Evolutionary conservation across 2,113 vertebrate species (phyloP).

Genomic region (Syngnathus typhle): DNA sequence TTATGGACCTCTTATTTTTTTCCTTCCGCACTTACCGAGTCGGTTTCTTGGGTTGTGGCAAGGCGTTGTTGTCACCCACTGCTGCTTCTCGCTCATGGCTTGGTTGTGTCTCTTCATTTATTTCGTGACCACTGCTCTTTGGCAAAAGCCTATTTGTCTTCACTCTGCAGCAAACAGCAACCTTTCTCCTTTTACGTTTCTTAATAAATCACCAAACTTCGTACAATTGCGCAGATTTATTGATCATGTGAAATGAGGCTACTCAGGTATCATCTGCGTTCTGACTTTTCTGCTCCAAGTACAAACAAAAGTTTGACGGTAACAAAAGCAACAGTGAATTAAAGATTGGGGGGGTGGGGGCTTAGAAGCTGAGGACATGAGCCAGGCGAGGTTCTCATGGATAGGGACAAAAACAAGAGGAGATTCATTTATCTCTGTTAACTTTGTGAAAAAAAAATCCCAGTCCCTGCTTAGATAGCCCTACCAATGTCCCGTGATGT

Average conservation of each 20-base stretch:
- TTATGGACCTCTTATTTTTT: neutral
- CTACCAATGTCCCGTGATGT: slow-evolving; percentile 71
- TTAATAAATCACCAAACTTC: slow-evolving; percentile 26
- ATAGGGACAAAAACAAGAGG: slow-evolving; percentile 54
- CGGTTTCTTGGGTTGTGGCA: neutral
- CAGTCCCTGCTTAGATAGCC: slow-evolving; percentile 63
- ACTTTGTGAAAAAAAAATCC: slow-evolving; percentile 40
- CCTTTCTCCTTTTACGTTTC: slow-evolving; percentile 1
- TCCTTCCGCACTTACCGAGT: neutral
- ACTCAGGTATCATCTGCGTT: slow-evolving; percentile 11
- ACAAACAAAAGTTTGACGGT: slow-evolving; percentile 4
- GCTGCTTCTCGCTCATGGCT: neutral
- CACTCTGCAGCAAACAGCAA: neutral
- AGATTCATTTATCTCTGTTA: slow-evolving; percentile 69
- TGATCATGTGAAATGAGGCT: slow-evolving; percentile 16
- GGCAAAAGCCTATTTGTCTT: slow-evolving; percentile 11
- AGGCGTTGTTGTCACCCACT: neutral
- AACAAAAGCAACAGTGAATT: slow-evolving; percentile 14
- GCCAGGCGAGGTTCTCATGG: slow-evolving; percentile 57
- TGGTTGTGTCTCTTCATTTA: neutral
- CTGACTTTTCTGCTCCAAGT: neutral
- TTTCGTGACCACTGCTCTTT: slow-evolving; percentile 4
- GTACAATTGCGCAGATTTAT: slow-evolving; percentile 17
- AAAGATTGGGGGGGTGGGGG: slow-evolving; percentile 11
- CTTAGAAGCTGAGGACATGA: slow-evolving; percentile 32